These are phyloP conservation scores for Autographa gamma DNA, from an alignment of 2,888 invertebrate genomes.

Conservation along the genomic window DNA sequence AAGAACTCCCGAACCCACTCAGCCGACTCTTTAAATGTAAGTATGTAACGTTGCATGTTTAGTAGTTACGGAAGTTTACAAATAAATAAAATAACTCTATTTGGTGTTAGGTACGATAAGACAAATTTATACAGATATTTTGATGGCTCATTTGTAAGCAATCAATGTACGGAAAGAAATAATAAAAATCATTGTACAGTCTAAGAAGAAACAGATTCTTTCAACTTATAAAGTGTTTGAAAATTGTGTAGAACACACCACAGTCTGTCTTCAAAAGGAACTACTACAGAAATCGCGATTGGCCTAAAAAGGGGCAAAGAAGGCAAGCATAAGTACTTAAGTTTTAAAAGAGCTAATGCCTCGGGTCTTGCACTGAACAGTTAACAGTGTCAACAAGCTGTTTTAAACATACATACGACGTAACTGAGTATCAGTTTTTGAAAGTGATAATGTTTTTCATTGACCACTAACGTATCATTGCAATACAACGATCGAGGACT, in stretches of 20 bases:
- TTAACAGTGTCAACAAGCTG: neutral
- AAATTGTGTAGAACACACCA: too few species aligned
- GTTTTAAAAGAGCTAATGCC: neutral
- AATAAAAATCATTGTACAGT: too few species aligned
- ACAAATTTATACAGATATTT: neutral
- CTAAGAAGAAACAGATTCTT: too few species aligned
- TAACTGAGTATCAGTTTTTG: too few species aligned
- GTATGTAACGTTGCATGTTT: constrained; percentile 15
- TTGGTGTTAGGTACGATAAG: neutral
- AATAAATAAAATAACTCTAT: neutral
- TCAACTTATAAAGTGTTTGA: too few species aligned
- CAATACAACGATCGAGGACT: too few species aligned
- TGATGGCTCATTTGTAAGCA: neutral
- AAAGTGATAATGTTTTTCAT: too few species aligned
- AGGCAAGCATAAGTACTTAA: neutral
- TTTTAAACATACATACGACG: neutral
- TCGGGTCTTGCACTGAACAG: neutral
- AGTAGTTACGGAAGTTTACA: neutral
- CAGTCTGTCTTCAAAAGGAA: neutral
- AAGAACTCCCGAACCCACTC: constrained; percentile 35
- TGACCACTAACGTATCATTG: too few species aligned
- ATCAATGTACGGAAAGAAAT: neutral
- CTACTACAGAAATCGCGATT: neutral
- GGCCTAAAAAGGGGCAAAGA: neutral
- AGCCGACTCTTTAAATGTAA: constrained; percentile 28